phyloP scores from a whole-genome alignment of 2,888 invertebrate genomes.

The Microchrysa polita region DNA sequence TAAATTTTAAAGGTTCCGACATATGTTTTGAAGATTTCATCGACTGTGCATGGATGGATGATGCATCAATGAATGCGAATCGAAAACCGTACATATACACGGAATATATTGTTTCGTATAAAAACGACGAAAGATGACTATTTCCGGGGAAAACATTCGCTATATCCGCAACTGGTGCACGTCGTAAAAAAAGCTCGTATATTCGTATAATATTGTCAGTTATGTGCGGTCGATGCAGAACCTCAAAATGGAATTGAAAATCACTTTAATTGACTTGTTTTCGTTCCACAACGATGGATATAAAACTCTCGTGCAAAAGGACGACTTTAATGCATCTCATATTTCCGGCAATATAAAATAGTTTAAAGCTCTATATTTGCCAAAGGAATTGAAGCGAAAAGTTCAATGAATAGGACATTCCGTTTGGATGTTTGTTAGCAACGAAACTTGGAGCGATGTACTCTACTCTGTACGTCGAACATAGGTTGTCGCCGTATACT shows the following conservation, averaged over 20 bases:
- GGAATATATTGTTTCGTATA: not conserved
- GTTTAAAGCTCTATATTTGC: no score
- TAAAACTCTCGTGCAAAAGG: no score
- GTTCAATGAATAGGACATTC: no score
- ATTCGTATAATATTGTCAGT: not conserved
- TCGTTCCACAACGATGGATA: not conserved
- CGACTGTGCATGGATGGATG: not conserved
- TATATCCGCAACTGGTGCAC: not conserved
- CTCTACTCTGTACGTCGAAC: no score
- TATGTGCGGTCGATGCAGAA: not conserved
- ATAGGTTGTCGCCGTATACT: no score
- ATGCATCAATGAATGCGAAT: not conserved
- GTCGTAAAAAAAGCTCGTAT: conserved; percentile 3
- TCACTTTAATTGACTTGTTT: not conserved
- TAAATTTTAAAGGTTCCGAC: conserved; percentile 7
- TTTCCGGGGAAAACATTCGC: not conserved
- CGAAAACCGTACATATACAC: no score
- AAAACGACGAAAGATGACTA: not conserved
- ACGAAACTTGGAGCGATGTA: no score
- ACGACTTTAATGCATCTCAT: no score
- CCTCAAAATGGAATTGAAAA: not conserved
- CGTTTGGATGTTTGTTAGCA: no score
- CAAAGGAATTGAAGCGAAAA: no score
- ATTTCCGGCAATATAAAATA: no score
- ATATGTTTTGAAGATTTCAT: conserved; percentile 11